A percentile compares a stretch with the other conserved stretches of the same genome.
These are phyloP conservation scores for Corvus moneduloides DNA, from an alignment of 2,113 vertebrate genomes.

Conservation along the genomic window DNA sequence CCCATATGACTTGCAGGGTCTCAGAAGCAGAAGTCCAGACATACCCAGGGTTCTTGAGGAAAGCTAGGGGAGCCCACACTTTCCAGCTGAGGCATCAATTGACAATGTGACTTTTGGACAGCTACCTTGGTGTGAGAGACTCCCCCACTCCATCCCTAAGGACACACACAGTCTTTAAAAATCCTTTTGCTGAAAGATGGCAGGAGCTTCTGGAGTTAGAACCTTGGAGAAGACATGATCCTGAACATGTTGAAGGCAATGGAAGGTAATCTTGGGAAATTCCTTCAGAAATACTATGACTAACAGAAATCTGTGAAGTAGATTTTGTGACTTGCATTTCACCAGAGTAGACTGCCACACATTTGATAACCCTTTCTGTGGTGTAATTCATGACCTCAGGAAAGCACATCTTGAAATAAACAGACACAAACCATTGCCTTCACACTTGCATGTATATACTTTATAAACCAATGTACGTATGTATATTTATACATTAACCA, in stretches of 20 bases:
- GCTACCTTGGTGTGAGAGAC: neutral
- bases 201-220: neutral
- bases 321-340: neutral
- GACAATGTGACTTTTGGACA: neutral
- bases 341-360: neutral
- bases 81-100: neutral
- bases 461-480: neutral
- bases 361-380: neutral
- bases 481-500: neutral
- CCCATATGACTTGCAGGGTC: neutral
- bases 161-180: neutral
- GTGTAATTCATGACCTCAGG: neutral
- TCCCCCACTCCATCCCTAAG: neutral
- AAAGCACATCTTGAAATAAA: neutral
- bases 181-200: neutral
- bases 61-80: neutral
- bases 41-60: neutral
- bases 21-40: neutral
- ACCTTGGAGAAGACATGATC: neutral
- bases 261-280: neutral
- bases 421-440: neutral
- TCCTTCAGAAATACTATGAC: neutral
- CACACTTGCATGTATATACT: neutral
- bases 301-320: neutral
- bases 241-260: neutral